Evolutionary conservation across 1,140 invertebrate species (phyloP).

Genomic region (Diploscapter pachys): DNA sequence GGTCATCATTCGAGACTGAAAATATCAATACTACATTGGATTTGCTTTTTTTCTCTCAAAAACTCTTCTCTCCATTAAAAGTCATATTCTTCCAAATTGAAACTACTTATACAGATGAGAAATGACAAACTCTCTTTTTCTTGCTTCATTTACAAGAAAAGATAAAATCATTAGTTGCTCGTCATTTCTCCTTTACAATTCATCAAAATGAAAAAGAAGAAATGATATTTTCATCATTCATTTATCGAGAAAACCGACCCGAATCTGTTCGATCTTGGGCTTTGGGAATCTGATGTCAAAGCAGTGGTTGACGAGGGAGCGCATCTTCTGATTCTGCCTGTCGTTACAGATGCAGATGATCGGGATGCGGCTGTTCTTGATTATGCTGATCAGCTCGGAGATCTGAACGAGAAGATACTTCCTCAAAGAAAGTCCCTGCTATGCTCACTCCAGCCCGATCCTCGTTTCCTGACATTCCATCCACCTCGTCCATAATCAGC

Average conservation of each 20-base stretch:
- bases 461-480: slow-evolving; percentile 99
- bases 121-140: too few relatives aligned
- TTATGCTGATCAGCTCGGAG: slow-evolving; percentile 81
- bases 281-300: slow-evolving; percentile 83
- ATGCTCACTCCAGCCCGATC: slow-evolving; percentile 77
- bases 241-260: slow-evolving; percentile 63
- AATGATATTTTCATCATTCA: too few relatives aligned
- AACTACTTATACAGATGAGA: too few relatives aligned
- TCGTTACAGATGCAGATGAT: slow-evolving; percentile 99
- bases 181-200: too few relatives aligned
- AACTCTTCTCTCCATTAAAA: too few relatives aligned
- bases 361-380: slow-evolving; percentile 83
- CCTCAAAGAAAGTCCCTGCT: too few relatives aligned
- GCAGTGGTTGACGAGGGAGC: slow-evolving; percentile 86
- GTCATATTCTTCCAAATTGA: too few relatives aligned
- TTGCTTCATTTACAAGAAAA: too few relatives aligned
- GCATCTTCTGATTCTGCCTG: slow-evolving; percentile 79
- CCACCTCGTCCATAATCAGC: slow-evolving; percentile 98
- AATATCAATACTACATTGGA: slow-evolving; percentile 1
- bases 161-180: too few relatives aligned
- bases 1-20: slow-evolving; percentile 73
- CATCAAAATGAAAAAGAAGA: too few relatives aligned
- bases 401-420: slow-evolving; percentile 17
- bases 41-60: not conserved
- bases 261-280: slow-evolving; percentile 83